These are phyloP conservation scores for Ceratothoa steindachneri DNA, from an alignment of 2,888 invertebrate species.

Conservation along the genomic window DNA sequence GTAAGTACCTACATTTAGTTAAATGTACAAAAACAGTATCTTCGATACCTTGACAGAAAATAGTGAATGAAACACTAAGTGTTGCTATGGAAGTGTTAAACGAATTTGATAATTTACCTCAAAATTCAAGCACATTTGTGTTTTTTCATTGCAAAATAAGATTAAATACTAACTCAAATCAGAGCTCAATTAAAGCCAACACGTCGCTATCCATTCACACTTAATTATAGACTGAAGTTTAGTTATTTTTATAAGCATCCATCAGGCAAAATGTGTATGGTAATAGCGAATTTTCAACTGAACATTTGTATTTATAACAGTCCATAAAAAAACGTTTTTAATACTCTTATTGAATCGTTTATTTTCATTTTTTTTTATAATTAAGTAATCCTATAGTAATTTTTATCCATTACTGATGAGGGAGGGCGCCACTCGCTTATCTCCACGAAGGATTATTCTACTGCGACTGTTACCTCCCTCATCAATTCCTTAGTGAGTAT, in stretches of 20 bases:
- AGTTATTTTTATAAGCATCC: background rate
- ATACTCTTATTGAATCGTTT: slow-evolving; percentile 8
- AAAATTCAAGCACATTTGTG: background rate
- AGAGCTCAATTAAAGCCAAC: background rate
- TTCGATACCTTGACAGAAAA: background rate
- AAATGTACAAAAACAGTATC: background rate
- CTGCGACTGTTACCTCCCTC: background rate
- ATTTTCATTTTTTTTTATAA: background rate
- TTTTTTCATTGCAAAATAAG: background rate
- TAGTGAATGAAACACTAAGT: background rate
- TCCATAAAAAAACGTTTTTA: slow-evolving; percentile 1
- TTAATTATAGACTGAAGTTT: background rate
- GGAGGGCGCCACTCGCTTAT: background rate
- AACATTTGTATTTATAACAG: slow-evolving; percentile 2
- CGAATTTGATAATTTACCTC: background rate
- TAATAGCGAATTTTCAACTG: background rate
- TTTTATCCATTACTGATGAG: background rate
- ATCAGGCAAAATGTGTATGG: background rate
- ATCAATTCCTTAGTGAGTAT: background rate
- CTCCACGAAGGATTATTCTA: background rate
- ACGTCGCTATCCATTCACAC: background rate
- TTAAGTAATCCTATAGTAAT: background rate
- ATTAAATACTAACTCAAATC: background rate
- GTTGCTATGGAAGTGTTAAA: background rate
- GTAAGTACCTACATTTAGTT: background rate